Evolutionary conservation across 2,797 vertebrate genomes (phyloP).

Genomic region (Microctenopoma steveboyesi): DNA sequence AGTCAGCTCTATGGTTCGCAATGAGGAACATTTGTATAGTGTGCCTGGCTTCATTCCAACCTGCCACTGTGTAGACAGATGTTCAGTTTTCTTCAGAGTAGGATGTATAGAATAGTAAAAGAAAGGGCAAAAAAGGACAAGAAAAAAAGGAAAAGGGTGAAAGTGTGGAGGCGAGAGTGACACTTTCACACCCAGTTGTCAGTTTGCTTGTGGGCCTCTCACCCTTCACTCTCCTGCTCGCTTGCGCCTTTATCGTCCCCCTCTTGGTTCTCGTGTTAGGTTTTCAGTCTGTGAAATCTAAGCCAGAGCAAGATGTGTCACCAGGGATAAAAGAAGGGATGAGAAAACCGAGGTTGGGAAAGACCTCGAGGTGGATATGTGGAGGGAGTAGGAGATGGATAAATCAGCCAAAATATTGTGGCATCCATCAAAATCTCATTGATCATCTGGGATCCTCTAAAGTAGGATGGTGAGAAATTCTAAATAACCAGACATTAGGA

Average conservation of each 20-base stretch:
- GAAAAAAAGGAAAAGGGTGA: conserved; percentile 13
- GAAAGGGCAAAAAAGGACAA: conserved; percentile 20
- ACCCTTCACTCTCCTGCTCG: conserved; percentile 29
- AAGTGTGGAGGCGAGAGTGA: conserved; percentile 68
- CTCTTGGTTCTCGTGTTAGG: conserved; percentile 64
- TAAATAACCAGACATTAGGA: conserved; percentile 13
- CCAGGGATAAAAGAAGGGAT: conserved; percentile 68
- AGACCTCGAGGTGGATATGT: conserved; percentile 45
- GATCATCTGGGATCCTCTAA: conserved; percentile 26
- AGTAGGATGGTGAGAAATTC: background rate
- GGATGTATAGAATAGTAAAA: conserved; percentile 35
- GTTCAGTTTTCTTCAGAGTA: conserved; percentile 59
- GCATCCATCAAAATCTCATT: conserved; percentile 47
- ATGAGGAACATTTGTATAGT: conserved; percentile 30
- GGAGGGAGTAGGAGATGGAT: conserved; percentile 26
- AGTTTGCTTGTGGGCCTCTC: conserved; percentile 72
- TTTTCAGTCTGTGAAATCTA: conserved; percentile 76
- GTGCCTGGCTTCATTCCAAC: conserved; percentile 56
- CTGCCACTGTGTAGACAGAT: conserved; percentile 47
- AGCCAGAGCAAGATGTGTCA: conserved; percentile 52
- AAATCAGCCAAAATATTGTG: conserved; percentile 52
- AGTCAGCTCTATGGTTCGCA: conserved; percentile 60
- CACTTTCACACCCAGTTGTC: conserved; percentile 77
- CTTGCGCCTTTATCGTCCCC: conserved; percentile 53
- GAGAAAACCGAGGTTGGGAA: conserved; percentile 50